Conservation (phyloP, 2,113 vertebrate species). For the Tyto alba region DNA sequence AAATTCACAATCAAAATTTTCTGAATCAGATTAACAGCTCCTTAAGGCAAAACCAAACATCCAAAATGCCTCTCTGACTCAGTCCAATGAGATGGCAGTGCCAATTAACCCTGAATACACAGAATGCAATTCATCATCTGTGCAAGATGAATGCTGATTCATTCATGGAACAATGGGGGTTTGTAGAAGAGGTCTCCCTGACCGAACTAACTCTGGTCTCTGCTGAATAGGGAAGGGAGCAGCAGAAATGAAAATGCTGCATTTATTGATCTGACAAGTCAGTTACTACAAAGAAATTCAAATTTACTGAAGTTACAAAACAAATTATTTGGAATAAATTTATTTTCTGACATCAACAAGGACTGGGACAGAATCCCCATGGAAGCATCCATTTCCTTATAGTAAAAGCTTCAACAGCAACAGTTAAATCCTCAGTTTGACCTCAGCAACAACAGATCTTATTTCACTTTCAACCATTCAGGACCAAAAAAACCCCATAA, state of each 20-base stretch:
- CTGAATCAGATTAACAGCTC: neutral
- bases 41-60: neutral
- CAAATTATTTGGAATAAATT: neutral
- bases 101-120: neutral
- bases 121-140: neutral
- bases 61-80: neutral
- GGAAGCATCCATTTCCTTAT: neutral
- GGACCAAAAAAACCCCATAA: accelerated
- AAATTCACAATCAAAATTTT: neutral
- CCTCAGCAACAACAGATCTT: neutral
- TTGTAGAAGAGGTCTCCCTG: neutral
- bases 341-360: neutral
- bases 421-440: neutral
- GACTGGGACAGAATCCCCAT: neutral
- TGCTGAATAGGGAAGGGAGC: neutral
- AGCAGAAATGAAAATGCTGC: neutral
- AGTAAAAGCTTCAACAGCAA: neutral
- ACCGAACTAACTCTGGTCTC: neutral
- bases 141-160: neutral
- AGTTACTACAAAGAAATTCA: neutral
- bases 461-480: neutral
- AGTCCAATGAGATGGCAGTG: neutral
- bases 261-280: neutral
- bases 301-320: neutral
- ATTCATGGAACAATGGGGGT: neutral